These are phyloP conservation scores for Drosophila borborema DNA, from an alignment of 2,888 invertebrate species.

Conservation along the genomic window DNA sequence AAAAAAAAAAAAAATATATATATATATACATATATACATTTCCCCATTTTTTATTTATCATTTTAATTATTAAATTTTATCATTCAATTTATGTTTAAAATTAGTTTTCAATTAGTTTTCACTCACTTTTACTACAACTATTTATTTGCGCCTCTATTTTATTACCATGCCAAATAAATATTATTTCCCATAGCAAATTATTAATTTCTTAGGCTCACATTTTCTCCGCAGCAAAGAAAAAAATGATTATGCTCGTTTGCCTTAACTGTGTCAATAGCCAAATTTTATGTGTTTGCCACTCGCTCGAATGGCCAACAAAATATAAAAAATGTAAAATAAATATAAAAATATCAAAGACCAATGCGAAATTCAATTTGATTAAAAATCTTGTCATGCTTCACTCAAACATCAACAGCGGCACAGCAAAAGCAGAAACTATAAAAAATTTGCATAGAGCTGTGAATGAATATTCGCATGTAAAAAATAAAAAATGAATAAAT, in stretches of 20 bases:
- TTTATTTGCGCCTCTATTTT: conserved; percentile 9
- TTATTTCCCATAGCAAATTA: conserved; percentile 18
- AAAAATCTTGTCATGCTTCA: conserved; percentile 76
- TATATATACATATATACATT: too few relatives aligned
- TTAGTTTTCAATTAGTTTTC: conserved; percentile 24
- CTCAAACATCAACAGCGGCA: conserved; percentile 56
- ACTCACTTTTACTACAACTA: conserved; percentile 15
- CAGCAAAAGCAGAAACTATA: conserved; percentile 11
- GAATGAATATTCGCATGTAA: conserved; percentile 56
- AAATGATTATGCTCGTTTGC: conserved; percentile 54
- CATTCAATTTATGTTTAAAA: neutral
- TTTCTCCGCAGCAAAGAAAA: conserved; percentile 18
- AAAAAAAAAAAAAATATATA: too few relatives aligned
- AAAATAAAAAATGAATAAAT: conserved; percentile 35
- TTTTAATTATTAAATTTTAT: neutral
- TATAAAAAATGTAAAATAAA: conserved; percentile 5
- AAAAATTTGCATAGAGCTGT: conserved; percentile 69
- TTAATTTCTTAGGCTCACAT: conserved; percentile 17
- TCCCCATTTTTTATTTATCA: too few relatives aligned
- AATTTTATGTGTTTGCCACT: conserved; percentile 65
- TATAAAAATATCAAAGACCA: conserved; percentile 11
- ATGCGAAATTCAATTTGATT: conserved; percentile 62
- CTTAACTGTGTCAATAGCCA: conserved; percentile 76
- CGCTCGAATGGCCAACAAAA: conserved; percentile 28
- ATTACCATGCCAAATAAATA: conserved; percentile 14